Conservation (phyloP, 2,113 vertebrate genomes). For the Oceanites oceanicus region DNA sequence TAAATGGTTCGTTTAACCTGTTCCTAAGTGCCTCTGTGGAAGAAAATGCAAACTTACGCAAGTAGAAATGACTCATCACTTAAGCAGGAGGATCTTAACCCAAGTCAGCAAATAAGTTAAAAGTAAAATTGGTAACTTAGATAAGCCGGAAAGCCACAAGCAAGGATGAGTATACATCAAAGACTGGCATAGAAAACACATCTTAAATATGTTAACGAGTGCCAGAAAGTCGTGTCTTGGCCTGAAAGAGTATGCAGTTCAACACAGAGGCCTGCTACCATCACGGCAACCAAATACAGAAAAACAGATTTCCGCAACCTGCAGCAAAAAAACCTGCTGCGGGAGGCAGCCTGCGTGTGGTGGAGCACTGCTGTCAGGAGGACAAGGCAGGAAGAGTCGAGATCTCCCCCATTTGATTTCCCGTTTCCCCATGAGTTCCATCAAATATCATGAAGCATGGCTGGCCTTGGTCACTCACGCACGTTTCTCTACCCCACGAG, state of each 20-base stretch:
- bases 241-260: background rate
- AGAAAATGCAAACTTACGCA: background rate
- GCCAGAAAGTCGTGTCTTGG: background rate
- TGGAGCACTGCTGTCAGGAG: background rate
- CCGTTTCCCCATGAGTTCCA: background rate
- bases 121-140: background rate
- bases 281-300: background rate
- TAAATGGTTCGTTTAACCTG: conserved; percentile 35
- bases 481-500: background rate
- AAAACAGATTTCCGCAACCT: background rate
- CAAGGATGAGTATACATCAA: background rate
- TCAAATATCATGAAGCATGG: background rate
- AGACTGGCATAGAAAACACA: background rate
- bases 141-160: background rate
- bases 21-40: background rate
- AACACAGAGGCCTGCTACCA: background rate
- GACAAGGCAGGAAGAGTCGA: accelerated
- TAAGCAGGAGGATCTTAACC: background rate
- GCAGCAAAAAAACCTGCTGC: background rate
- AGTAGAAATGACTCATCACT: conserved; percentile 30
- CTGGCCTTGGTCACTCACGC: background rate
- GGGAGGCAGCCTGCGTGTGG: accelerated
- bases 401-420: background rate
- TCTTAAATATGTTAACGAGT: background rate
- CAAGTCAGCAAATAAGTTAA: conserved; percentile 34